Evolutionary conservation across 2,113 vertebrate genomes (phyloP).

Genomic region (Oncorhynchus tshawytscha): DNA sequence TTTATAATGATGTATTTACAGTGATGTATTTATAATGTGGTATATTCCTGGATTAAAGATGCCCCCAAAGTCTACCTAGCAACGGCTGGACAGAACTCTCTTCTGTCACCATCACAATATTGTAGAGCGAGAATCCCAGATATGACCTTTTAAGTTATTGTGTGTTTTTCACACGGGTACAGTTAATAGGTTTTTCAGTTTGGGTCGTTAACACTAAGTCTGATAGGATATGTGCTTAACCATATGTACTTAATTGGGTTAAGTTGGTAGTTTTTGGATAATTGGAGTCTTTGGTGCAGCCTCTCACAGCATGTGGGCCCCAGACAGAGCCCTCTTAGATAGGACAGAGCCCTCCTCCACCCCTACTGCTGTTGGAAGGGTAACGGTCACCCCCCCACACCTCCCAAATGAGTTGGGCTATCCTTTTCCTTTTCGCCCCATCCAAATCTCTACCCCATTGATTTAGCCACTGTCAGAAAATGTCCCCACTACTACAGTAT

Average conservation of each 20-base stretch:
- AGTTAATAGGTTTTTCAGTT: not conserved
- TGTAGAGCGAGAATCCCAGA: no score
- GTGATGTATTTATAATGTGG: no score
- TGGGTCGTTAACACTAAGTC: not conserved
- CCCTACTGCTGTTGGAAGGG: not conserved
- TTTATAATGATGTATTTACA: no score
- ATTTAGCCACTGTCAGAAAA: not conserved
- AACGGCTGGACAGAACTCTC: no score
- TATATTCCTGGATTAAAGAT: no score
- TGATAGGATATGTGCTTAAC: not conserved
- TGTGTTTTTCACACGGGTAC: not conserved
- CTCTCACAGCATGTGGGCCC: not conserved
- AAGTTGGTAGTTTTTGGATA: not conserved
- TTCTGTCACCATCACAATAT: no score
- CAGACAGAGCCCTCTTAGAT: no score
- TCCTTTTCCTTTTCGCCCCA: not conserved
- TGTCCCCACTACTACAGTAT: no score
- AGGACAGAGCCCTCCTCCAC: no score
- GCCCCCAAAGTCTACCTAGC: no score
- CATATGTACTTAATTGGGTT: constrained; percentile 19
- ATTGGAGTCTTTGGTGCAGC: not conserved
- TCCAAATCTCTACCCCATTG: not conserved
- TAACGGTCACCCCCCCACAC: not conserved
- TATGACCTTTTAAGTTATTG: not conserved
- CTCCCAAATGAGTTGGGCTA: not conserved